Evolutionary conservation across 2,113 vertebrate genomes (phyloP).

Genomic region (Petroica traversi): DNA sequence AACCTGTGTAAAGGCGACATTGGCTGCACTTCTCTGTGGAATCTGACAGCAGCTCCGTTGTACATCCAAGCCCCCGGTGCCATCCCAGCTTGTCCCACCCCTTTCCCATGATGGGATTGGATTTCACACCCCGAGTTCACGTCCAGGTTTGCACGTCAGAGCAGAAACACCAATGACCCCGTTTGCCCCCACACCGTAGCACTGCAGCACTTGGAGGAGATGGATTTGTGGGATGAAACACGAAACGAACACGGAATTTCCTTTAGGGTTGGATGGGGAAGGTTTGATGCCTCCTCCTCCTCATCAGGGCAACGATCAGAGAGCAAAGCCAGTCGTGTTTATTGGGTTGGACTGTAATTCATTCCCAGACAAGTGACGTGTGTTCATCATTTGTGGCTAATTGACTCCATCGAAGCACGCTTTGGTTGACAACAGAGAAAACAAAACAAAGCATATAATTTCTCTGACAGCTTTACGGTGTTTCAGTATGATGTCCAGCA

Average conservation of each 20-base stretch:
- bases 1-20: neutral
- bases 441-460: neutral
- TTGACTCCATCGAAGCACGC: conserved; percentile 33
- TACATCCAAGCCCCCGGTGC: neutral
- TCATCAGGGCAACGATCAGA: neutral
- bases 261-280: neutral
- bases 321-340: neutral
- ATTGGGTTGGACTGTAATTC: conserved; percentile 30
- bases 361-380: conserved; percentile 35
- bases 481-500: conserved; percentile 21
- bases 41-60: neutral
- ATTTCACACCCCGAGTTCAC: neutral
- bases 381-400: conserved; percentile 47
- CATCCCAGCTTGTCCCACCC: neutral
- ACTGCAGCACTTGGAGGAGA: neutral
- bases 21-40: neutral
- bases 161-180: neutral
- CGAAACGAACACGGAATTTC: neutral
- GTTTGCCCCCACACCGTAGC: neutral
- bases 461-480: conserved; percentile 42
- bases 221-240: neutral
- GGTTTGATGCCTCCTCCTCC: neutral
- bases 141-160: conserved; percentile 44
- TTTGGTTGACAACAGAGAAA: conserved; percentile 19
- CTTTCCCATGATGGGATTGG: neutral